These are phyloP conservation scores for Thalassarche chlororhynchos DNA, from an alignment of 2,113 vertebrate genomes.

Conservation along the genomic window DNA sequence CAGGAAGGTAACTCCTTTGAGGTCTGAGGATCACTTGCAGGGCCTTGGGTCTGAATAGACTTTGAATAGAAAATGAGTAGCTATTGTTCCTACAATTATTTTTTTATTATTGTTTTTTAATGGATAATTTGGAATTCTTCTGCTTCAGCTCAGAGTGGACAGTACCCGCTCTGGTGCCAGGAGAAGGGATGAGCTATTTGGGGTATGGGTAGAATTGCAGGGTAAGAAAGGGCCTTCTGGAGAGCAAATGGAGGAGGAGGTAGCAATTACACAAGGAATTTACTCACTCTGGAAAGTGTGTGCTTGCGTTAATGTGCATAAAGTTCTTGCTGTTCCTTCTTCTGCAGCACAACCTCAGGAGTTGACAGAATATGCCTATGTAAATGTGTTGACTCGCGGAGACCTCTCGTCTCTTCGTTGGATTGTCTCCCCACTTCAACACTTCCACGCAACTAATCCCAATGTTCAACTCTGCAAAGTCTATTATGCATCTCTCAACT, in stretches of 20 bases:
- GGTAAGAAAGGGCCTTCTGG: background rate
- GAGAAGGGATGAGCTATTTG: background rate
- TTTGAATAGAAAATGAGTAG: background rate
- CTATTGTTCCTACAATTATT: background rate
- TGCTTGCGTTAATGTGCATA: background rate
- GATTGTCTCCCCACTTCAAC: constrained; percentile 87
- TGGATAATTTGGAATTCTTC: background rate
- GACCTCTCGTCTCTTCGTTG: constrained; percentile 93
- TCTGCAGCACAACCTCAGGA: constrained; percentile 78
- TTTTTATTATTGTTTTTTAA: background rate
- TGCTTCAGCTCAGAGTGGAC: background rate
- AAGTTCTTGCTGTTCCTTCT: background rate
- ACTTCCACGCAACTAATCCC: constrained; percentile 64
- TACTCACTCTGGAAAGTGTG: background rate
- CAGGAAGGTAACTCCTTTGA: constrained; percentile 75
- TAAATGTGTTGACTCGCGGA: constrained; percentile 90
- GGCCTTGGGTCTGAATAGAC: background rate
- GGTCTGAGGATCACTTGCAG: background rate
- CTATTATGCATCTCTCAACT: constrained; percentile 94
- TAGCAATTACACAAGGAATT: background rate
- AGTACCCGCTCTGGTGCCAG: background rate
- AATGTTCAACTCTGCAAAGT: constrained; percentile 81
- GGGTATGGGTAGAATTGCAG: background rate
- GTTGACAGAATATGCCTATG: constrained; percentile 86
- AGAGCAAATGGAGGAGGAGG: background rate